These are phyloP conservation scores for Chroicocephalus ridibundus DNA, from an alignment of 2,113 vertebrate species.

Conservation along the genomic window DNA sequence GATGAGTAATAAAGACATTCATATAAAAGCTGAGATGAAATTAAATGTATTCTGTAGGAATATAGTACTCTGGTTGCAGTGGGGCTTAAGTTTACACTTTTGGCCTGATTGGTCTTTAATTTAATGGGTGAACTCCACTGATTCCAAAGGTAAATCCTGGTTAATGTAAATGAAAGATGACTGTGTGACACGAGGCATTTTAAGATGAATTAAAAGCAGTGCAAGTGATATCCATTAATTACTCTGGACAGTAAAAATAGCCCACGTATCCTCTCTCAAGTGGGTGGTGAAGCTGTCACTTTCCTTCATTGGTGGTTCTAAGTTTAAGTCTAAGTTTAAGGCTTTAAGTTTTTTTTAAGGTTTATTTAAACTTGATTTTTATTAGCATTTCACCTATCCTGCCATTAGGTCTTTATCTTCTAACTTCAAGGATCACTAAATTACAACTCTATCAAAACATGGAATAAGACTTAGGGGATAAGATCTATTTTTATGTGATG, in stretches of 20 bases:
- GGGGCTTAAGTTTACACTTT: neutral
- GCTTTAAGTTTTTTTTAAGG: too few species aligned
- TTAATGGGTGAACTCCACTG: neutral
- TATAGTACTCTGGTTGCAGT: neutral
- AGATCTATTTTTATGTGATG: neutral
- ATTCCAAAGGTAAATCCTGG: neutral
- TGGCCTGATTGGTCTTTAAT: neutral
- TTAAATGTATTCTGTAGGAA: neutral
- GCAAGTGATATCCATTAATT: neutral
- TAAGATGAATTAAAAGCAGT: neutral
- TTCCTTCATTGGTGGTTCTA: neutral
- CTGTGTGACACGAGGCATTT: neutral
- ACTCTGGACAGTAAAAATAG: neutral
- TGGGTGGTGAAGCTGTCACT: neutral
- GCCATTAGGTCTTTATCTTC: neutral
- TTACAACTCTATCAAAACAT: neutral
- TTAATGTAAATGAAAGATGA: conserved; percentile 3
- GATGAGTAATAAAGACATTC: neutral
- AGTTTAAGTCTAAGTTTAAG: too few species aligned
- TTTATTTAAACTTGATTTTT: neutral
- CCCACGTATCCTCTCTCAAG: conserved; percentile 12
- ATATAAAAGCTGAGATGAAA: neutral
- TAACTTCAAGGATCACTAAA: neutral
- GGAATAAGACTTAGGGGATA: neutral
- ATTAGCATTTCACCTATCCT: neutral